Conservation (phyloP, 2,888 invertebrate species). For the Sialis lutaria region DNA sequence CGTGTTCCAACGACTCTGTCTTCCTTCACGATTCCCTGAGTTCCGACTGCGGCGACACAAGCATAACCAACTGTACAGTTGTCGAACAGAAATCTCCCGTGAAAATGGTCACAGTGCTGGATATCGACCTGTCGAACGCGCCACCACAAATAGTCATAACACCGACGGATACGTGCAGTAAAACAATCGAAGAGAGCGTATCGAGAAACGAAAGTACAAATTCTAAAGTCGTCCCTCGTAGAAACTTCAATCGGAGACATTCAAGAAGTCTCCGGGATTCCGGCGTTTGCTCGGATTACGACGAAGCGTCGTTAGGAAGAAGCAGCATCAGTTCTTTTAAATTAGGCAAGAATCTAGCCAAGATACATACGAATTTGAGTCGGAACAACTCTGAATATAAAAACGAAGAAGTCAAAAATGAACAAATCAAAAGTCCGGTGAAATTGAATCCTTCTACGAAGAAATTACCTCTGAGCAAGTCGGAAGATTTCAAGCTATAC, state of each 20-base stretch:
- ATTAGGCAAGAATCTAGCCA: conserved; percentile 4
- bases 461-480: conserved; percentile 3
- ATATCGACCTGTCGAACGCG: no score
- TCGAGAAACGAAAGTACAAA: neutral
- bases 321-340: conserved; percentile 3
- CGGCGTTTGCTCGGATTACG: conserved; percentile 5
- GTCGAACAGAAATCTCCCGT: no score
- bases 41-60: no score
- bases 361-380: conserved; percentile 3
- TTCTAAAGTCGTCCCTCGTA: neutral
- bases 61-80: no score
- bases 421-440: neutral
- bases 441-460: no score
- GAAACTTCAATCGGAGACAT: conserved; percentile 3
- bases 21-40: no score
- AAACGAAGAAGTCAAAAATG: conserved; percentile 1
- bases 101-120: no score
- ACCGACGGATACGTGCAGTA: neutral
- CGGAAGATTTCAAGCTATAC: conserved; percentile 2
- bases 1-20: no score
- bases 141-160: neutral
- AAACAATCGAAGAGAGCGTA: neutral
- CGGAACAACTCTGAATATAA: conserved; percentile 5
- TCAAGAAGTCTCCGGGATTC: conserved; percentile 6
- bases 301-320: conserved; percentile 4